Evolutionary conservation across 2,888 invertebrate genomes (phyloP).

Genomic region (Phrixothrix hirtus): DNA sequence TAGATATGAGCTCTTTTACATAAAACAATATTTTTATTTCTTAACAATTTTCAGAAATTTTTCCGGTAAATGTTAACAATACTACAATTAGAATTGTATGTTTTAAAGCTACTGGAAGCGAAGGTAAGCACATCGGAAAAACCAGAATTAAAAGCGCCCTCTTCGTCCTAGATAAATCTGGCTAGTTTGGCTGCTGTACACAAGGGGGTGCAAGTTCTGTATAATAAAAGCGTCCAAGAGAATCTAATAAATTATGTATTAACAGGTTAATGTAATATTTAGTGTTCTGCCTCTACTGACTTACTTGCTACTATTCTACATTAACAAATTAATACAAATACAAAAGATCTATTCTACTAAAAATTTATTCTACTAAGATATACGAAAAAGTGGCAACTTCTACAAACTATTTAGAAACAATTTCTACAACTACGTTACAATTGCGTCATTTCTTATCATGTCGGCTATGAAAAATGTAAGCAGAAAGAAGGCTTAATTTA

Average conservation of each 20-base stretch:
- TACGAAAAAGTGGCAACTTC: too few species aligned
- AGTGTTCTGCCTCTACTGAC: conserved; percentile 1
- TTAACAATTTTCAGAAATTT: too few species aligned
- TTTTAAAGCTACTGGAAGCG: neutral
- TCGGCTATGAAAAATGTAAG: too few species aligned
- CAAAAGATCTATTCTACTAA: too few species aligned
- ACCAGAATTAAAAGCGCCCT: conserved; percentile 23
- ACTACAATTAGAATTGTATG: neutral
- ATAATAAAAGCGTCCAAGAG: conserved; percentile 23
- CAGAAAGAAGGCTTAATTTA: too few species aligned
- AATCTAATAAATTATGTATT: conserved; percentile 20
- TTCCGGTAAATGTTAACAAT: neutral
- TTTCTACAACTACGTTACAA: too few species aligned
- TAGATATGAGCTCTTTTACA: neutral
- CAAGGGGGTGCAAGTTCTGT: conserved; percentile 27
- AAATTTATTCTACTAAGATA: too few species aligned
- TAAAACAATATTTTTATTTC: neutral
- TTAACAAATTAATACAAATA: too few species aligned
- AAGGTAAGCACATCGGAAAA: conserved; percentile 5
- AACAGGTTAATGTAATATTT: conserved; percentile 15
- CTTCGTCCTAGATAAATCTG: conserved; percentile 23
- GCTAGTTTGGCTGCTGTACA: conserved; percentile 24
- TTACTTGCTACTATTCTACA: neutral
- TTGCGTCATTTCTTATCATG: too few species aligned
- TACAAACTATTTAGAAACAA: too few species aligned